Base-by-base conservation (phyloP, 2,888 invertebrate genomes). In the Erebia palarica region DNA sequence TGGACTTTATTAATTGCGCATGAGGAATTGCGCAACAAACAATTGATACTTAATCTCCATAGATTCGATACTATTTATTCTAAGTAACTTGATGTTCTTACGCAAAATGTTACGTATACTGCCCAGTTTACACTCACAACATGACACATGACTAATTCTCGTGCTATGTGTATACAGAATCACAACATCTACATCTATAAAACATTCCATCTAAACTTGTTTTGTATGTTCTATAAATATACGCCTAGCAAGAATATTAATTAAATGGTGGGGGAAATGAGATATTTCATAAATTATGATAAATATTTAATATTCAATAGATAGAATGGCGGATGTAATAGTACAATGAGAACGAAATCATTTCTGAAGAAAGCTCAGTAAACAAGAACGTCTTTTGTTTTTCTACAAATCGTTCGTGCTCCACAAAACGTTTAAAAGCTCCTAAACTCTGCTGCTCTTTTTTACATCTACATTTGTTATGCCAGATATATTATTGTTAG, bases 191-290 rank as follows among this genome's bases (percentile, higher is more conserved):
- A 53, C 36, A 69, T 71, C 58, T 51, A 71, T 73, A 60, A 42
- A 61, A 51, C 65, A 74, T 67, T 73, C 67, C 67, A 59, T 61
- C 59, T 51, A 65, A 71, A 71, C 73, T 69, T 65, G 73, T 71
- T 69, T 51, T 16, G 27, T 57, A 21, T 44, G 18, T 44, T 57
- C 21, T 57, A 47, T 18, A 58, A 44, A 57, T 47, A 63, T 16
- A 42, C 21, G 16, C 42, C 42, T 42, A n/a, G 10, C 42, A 60
- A 42, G 3, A 60, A 16, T 16, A 42, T 42, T 14, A 21, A 65
- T 55, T 27, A 65, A 21, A 14, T 53, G n/a, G 53, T 65, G 55
- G 51, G n/a, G 51, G 11, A 16, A 57, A 57, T 27, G 10, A 16
- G 1, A 18, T 55, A 55, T 11, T 18, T 57, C 13, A 7, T 27